phyloP scores from a whole-genome alignment of 2,797 vertebrate species.

The Anableps anableps region DNA sequence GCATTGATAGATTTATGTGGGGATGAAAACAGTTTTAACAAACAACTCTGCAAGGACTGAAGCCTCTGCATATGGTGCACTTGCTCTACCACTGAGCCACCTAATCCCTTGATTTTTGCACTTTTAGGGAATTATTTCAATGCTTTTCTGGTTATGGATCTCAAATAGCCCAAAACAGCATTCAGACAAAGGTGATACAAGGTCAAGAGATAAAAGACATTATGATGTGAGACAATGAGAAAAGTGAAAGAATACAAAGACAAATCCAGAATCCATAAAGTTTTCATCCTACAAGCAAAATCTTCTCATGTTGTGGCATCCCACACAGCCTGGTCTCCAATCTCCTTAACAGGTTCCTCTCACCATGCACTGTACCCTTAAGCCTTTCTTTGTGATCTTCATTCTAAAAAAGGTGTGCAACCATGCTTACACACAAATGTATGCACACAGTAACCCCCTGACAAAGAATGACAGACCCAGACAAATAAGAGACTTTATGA shows the following conservation, averaged over 20 bases:
- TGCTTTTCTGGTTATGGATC: background rate
- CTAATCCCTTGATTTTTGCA: background rate
- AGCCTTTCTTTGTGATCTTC: background rate
- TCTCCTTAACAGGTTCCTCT: background rate
- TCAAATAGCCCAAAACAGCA: background rate
- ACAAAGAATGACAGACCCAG: slow-evolving; percentile 1
- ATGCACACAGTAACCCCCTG: background rate
- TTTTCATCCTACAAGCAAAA: background rate
- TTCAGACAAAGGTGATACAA: background rate
- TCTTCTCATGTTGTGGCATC: background rate
- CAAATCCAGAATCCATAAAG: background rate
- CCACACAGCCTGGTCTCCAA: background rate
- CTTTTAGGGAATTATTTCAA: background rate
- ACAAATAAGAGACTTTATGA: slow-evolving; percentile 4
- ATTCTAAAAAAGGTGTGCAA: background rate
- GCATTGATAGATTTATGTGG: no score
- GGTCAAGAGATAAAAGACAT: background rate
- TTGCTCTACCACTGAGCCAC: no score
- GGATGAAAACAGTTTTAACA: no score
- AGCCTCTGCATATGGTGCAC: no score
- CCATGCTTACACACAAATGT: background rate
- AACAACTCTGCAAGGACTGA: no score
- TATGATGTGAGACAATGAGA: background rate
- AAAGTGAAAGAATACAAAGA: background rate
- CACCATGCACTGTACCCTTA: background rate